Evolutionary conservation across 2,797 vertebrate genomes (phyloP), one percentile per base, ranked within the genome.

Genomic region (Pseudocheirus occidentalis): DNA sequence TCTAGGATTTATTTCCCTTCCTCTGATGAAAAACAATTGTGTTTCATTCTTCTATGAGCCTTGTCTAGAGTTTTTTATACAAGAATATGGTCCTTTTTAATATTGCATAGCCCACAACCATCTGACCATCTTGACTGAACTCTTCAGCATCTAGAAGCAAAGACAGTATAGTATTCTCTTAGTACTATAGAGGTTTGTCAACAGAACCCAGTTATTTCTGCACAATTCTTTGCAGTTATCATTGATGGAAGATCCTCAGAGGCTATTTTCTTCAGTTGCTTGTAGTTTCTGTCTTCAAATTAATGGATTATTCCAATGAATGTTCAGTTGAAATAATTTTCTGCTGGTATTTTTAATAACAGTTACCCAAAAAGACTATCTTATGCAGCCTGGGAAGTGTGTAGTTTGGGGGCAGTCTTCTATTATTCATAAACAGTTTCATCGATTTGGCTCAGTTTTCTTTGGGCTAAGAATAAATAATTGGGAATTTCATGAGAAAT

Each of bases 401-500:
- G 13, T 91, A 54, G 55, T 93, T 96, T 95, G 57, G 40, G 62
- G 95, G 81, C 91, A 94, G 9, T 95, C 1, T 92, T 57, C 90
- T 87, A 57, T 95, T 52, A 90, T 54, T 90, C 90, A 54, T 52
- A 90, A 90, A 90, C 28, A 90, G 90, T 52, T 90, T 52, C 50
- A 90, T 95, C 96, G 7, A 27, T 95, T 94, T 57, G 62, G 28
- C 1, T 94, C 56, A 95, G 21, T 95, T 91, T 16, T 94, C 31
- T 93, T 94, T 96, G 31, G 55, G 92, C 6, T 97, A 89, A 18
- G 46, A 94, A 14, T 56, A 92, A 92, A 95, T 94, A 95, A 87
- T 16, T 1, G 40, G 34, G 96, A 53, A 7, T 16, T 40, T 94
- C 54, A 91, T 58, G 11, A 94, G 56, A 81, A 21, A 66, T 50